Percentiles rank a stretch among this genome's conserved stretches.
Conservation (phyloP, 2,113 vertebrate genomes). For the Oophaga pumilio region DNA sequence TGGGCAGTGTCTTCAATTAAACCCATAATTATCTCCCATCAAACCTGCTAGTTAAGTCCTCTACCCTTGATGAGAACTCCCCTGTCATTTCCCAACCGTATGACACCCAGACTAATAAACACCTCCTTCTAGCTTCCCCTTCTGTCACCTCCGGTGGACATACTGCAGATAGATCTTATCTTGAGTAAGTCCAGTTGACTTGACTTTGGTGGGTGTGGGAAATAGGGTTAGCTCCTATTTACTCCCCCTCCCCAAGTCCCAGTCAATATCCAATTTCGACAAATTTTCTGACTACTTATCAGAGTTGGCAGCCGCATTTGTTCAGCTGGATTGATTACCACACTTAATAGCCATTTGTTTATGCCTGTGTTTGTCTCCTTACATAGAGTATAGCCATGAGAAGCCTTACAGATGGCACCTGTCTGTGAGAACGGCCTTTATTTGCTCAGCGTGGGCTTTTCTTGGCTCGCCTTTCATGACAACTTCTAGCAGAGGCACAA, state of each 20-base stretch:
- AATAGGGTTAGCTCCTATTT: background rate
- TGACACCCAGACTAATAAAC: slow-evolving; percentile 41
- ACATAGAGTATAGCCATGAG: background rate
- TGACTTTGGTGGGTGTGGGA: background rate
- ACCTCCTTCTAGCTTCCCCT: background rate
- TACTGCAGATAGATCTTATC: background rate
- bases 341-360: slow-evolving; percentile 23
- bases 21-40: slow-evolving; percentile 21
- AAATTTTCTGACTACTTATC: background rate
- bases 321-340: slow-evolving; percentile 22
- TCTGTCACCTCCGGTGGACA: background rate
- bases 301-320: slow-evolving; percentile 25
- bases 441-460: slow-evolving; percentile 19
- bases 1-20: slow-evolving; percentile 16
- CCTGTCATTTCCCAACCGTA: slow-evolving; percentile 12
- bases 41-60: slow-evolving; percentile 33
- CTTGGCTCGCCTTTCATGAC: slow-evolving; percentile 8
- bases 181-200: background rate
- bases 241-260: background rate
- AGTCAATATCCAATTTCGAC: slow-evolving; percentile 17
- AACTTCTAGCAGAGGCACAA: background rate
- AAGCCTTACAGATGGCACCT: slow-evolving; percentile 30
- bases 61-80: background rate
- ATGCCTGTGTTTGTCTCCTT: background rate
- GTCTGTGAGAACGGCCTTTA: slow-evolving; percentile 24